Evolutionary conservation across 92 coral and sea anemone species (phyloP), one percentile per base, ranked within the genome.

Genomic region (Porites evermanni): DNA sequence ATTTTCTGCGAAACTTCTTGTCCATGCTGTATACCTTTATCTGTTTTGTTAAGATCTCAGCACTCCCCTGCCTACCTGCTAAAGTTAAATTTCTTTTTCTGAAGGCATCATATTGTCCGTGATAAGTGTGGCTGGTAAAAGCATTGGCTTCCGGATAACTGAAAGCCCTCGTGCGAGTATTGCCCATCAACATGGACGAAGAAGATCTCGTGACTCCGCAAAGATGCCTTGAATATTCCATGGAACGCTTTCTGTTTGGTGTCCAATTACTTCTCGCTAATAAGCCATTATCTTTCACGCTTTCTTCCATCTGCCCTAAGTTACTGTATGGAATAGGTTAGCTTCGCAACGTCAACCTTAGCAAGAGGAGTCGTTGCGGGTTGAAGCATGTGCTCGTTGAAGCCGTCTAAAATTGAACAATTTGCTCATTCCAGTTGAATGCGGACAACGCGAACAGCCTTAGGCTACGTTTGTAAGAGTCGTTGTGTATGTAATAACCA

Each of bases 201-300:
- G 61, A 11, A 56, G 61, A 56, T 17, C 23, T 72, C 19, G 69
- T 12, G n/a, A 12, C 19, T 5, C 6, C 20, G 23, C 60, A 71
- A 18, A 60, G 20, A 72, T 82, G 86, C 14, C 86, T 59, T 17
- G 86, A 82, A 82, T 58, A 82, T 29, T 82, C 86, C 19, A 82
- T 38, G 8, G 86, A 82, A n/a, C 18, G 12, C 32, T 26, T 70
- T 66, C 75, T 80, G 23, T 21, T 70, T 8, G 20, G 53, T 53
- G 9, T 20, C 23, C 16, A 29, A 12, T 70, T 70, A 18, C 50
- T 51, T 18, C 16, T 16, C 4, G 71, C 19, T 6, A 38, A 38
- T 38, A 50, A 50, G 72, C 72, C 47, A 50, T 26, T 18, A 20
- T 47, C 47, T n/a, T 20, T 53, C 65, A 17, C 38, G 69, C 29